A percentile compares a stretch with the other conserved stretches of the same genome.
Evolutionary conservation across 2,113 vertebrate genomes (phyloP).

Genomic region (Oncorhynchus nerka): DNA sequence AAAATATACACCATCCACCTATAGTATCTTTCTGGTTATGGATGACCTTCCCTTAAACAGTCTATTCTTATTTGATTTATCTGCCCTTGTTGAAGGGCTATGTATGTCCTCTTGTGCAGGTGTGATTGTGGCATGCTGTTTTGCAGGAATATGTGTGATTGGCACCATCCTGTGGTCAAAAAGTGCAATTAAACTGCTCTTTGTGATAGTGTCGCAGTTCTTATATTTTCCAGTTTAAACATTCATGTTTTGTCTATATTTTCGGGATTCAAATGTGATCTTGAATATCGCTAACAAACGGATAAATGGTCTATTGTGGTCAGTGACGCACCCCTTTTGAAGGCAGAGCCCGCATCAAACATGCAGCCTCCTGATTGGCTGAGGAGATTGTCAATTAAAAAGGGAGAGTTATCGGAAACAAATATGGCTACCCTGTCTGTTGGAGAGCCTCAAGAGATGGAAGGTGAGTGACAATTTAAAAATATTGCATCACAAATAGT

Average conservation of each 20-base stretch:
- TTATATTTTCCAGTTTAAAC: background rate
- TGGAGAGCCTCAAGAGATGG: conserved; percentile 79
- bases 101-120: too few species aligned
- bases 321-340: conserved; percentile 29
- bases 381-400: conserved; percentile 51
- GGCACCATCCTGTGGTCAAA: too few species aligned
- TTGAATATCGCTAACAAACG: background rate
- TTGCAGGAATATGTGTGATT: too few species aligned
- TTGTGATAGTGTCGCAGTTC: background rate
- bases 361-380: conserved; percentile 57
- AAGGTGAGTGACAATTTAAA: conserved; percentile 66
- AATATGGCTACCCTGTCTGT: conserved; percentile 77
- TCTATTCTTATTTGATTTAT: too few species aligned
- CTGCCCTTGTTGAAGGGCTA: too few species aligned
- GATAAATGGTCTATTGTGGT: background rate
- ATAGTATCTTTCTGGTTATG: too few species aligned
- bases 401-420: conserved; percentile 55
- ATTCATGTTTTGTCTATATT: background rate
- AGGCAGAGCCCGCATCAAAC: background rate
- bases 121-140: too few species aligned
- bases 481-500: background rate
- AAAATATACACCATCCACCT: too few species aligned
- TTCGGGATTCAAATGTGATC: background rate
- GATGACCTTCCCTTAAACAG: too few species aligned
- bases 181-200: too few species aligned